Conservation (phyloP, 2,797 vertebrate genomes). For the Peromyscus attwateri region DNA sequence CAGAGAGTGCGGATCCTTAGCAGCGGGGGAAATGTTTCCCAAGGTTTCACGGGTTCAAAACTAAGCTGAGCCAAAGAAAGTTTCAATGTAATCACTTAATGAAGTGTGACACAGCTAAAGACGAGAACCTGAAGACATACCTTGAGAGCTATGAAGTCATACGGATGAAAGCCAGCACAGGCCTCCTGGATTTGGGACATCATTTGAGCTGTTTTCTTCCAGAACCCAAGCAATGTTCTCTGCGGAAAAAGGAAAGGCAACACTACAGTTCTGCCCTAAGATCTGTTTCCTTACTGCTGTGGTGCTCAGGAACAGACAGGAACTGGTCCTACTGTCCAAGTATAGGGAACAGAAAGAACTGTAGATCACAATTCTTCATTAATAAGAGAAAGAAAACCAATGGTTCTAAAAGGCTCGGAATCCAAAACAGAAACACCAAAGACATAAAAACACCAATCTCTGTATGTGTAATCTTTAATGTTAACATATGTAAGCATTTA, state of each 20-base stretch:
- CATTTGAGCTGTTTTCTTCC: slow-evolving; percentile 91
- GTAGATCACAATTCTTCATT: background rate
- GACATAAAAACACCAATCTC: background rate
- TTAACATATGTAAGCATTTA: background rate
- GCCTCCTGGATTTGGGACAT: slow-evolving; percentile 90
- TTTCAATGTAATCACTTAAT: slow-evolving; percentile 21
- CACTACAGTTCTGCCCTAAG: background rate
- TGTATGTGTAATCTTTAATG: background rate
- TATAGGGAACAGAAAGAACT: background rate
- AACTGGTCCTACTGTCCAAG: background rate
- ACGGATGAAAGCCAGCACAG: slow-evolving; percentile 87
- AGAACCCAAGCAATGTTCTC: slow-evolving; percentile 92
- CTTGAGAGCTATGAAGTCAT: slow-evolving; percentile 91
- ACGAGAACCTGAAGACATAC: slow-evolving; percentile 77
- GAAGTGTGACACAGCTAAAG: background rate
- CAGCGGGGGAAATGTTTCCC: background rate
- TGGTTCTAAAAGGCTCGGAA: background rate
- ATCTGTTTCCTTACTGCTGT: background rate
- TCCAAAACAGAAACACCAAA: background rate
- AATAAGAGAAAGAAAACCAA: background rate
- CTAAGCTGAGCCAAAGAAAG: slow-evolving; percentile 25
- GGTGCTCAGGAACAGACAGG: background rate
- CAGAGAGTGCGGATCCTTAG: background rate
- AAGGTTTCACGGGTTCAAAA: slow-evolving; percentile 39
- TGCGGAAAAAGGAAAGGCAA: slow-evolving; percentile 79